Conservation (phyloP, 1,140 invertebrate species). For the Tetragnatha versicolor region DNA sequence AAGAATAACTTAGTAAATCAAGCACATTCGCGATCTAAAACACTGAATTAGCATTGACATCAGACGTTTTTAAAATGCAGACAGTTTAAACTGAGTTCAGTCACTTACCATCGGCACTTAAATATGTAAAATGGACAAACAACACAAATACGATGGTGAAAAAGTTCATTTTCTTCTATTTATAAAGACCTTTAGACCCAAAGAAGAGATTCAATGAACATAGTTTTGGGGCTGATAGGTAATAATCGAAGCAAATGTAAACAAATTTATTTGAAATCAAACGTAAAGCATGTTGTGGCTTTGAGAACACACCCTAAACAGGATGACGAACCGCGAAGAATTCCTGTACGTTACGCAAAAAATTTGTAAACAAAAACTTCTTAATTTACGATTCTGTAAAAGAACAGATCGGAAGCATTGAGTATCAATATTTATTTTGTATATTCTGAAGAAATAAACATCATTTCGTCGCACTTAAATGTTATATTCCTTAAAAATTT, state of each 20-base stretch:
- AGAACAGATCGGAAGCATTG: no score
- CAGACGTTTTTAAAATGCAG: no score
- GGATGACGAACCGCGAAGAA: conserved; percentile 33
- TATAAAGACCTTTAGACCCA: background rate
- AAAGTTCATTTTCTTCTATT: conserved; percentile 6
- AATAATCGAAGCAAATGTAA: conserved; percentile 21
- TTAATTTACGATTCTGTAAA: background rate
- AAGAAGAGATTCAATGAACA: background rate
- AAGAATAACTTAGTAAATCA: no score
- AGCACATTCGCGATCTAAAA: no score
- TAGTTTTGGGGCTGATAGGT: conserved; percentile 6
- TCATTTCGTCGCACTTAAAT: no score
- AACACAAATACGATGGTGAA: background rate
- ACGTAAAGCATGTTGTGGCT: conserved; percentile 34
- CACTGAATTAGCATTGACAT: no score
- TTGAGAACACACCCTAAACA: conserved; percentile 43
- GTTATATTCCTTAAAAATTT: no score
- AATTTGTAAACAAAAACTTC: background rate
- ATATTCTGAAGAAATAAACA: no score
- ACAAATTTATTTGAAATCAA: background rate
- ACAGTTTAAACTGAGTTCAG: no score
- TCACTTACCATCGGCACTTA: conserved; percentile 38
- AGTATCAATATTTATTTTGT: no score
- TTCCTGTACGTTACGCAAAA: background rate
- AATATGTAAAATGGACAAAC: background rate